Conservation (phyloP, 2,113 vertebrate species). For the Rhodinocichla rosea region DNA sequence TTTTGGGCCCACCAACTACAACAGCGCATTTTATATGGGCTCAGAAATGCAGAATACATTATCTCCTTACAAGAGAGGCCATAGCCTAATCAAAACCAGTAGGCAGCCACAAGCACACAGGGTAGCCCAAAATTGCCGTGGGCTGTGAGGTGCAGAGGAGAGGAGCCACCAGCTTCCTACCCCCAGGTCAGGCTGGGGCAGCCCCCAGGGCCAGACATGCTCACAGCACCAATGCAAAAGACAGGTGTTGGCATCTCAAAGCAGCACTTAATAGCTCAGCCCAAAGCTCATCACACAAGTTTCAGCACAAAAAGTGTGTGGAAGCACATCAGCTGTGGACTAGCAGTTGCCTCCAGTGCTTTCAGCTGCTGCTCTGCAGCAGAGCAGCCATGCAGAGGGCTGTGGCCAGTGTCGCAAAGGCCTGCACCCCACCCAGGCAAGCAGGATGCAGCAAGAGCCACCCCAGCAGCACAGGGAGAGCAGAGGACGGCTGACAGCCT, state of each 20-base stretch:
- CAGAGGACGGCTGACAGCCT: not conserved
- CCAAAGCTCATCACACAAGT: not conserved
- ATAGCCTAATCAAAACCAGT: slow-evolving; percentile 35
- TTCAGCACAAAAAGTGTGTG: not conserved
- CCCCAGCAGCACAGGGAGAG: not conserved
- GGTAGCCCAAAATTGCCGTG: fast-evolving
- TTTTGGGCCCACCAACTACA: not conserved
- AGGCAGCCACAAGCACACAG: not conserved
- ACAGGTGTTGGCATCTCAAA: fast-evolving
- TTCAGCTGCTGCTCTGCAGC: not conserved
- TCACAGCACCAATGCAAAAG: not conserved
- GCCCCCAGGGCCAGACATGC: not conserved
- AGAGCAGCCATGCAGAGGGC: not conserved
- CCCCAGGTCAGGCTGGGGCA: not conserved
- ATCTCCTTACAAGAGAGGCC: not conserved
- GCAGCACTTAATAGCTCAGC: not conserved
- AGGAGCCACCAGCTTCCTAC: not conserved
- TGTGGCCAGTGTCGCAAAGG: not conserved
- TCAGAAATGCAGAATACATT: not conserved
- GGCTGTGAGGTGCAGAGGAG: not conserved
- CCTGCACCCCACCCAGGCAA: not conserved
- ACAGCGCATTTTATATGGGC: not conserved
- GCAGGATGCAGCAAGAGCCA: not conserved
- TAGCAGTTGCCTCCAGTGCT: not conserved
- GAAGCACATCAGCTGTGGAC: fast-evolving